Evolutionary conservation across 2,113 vertebrate species (phyloP).

Genomic region (Oenanthe oenanthe): DNA sequence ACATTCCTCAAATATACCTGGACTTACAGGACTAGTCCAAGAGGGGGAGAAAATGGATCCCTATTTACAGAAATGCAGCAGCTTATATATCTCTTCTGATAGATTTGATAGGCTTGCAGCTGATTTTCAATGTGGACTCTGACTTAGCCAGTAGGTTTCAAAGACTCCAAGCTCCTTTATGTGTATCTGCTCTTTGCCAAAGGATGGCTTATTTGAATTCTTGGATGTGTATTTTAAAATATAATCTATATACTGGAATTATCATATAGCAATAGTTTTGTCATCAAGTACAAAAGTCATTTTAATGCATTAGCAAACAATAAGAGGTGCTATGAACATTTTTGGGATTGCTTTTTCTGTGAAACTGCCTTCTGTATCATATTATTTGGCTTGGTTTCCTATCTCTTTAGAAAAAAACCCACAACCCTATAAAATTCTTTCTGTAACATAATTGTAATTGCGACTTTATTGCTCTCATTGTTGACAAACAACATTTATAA

Average conservation of each 20-base stretch:
- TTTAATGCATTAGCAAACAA: not conserved
- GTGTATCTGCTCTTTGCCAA: not conserved
- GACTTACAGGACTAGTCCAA: not conserved
- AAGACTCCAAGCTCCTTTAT: not conserved
- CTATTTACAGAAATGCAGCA: not conserved
- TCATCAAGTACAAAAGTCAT: fast-evolving
- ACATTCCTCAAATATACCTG: not conserved
- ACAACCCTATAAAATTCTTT: not conserved
- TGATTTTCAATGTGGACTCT: not conserved
- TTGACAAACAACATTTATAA: not conserved
- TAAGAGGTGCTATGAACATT: not conserved
- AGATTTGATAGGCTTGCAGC: not conserved
- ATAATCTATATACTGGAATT: not conserved
- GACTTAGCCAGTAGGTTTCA: not conserved
- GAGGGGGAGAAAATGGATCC: not conserved
- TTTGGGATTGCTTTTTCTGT: not conserved
- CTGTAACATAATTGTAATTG: not conserved
- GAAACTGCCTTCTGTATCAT: not conserved
- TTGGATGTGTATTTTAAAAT: not conserved
- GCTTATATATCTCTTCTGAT: not conserved
- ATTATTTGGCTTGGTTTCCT: not conserved
- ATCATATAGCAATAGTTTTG: not conserved
- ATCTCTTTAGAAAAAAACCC: not conserved
- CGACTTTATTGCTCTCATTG: not conserved
- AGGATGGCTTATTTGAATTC: not conserved